phyloP scores from a whole-genome alignment of 2,888 invertebrate species.

The Chymomyza fuscimana region DNA sequence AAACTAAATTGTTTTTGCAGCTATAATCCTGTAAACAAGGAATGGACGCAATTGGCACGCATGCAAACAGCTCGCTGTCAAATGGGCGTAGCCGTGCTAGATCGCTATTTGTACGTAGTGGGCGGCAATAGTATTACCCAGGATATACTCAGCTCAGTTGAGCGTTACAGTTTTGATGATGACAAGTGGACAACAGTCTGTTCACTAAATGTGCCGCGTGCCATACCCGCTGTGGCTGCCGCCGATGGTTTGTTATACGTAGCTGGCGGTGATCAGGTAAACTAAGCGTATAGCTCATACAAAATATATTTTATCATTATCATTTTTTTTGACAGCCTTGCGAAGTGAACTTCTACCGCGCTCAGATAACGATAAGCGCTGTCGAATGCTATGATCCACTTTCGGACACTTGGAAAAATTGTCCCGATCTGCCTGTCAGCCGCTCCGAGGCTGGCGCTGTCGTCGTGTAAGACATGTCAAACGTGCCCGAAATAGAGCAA shows the following conservation, averaged over 20 bases:
- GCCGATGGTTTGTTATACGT: constrained; percentile 90
- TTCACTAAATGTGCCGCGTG: constrained; percentile 87
- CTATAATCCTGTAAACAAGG: constrained; percentile 89
- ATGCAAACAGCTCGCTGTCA: constrained; percentile 92
- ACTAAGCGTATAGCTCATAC: neutral
- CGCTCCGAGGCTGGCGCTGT: constrained; percentile 93
- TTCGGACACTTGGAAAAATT: constrained; percentile 88
- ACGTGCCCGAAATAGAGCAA: neutral
- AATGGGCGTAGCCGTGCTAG: constrained; percentile 93
- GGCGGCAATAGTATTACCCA: constrained; percentile 92
- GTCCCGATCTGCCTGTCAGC: constrained; percentile 89
- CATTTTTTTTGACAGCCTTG: constrained; percentile 81
- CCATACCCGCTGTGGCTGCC: constrained; percentile 91
- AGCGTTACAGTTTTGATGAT: constrained; percentile 82
- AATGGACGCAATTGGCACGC: constrained; percentile 88
- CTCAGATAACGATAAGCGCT: constrained; percentile 89
- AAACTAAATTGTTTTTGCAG: constrained; percentile 75
- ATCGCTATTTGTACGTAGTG: constrained; percentile 90
- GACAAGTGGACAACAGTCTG: constrained; percentile 88
- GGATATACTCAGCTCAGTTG: constrained; percentile 90
- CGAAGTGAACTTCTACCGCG: constrained; percentile 90
- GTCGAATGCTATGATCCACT: constrained; percentile 92
- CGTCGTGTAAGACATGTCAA: constrained; percentile 82
- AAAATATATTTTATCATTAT: neutral
- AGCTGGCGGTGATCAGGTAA: constrained; percentile 89